Evolutionary conservation across 2,888 invertebrate genomes (phyloP), one percentile per base, ranked within the genome.

Genomic region (Abrostola tripartita): DNA sequence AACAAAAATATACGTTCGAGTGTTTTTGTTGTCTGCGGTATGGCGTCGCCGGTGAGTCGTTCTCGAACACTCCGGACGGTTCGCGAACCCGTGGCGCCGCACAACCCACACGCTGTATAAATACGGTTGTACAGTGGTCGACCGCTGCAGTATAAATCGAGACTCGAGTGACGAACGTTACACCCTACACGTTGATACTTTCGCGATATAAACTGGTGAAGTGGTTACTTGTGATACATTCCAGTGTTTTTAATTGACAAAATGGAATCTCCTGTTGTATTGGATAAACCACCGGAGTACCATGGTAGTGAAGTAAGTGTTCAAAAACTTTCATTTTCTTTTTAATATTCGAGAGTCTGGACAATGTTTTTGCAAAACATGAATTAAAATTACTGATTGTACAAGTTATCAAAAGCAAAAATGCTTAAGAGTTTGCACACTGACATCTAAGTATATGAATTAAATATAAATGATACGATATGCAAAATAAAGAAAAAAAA

Each of bases 211-310:
- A 70, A 76, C 64, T 78, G 87, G 91, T 91, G 91, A 88, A 87
- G 90, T 92, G 89, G 78, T 82, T 83, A 78, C 80, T 74, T 85
- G 92, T 92, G 92, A 90, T 86, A 91, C 84, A 89, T 90, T 90
- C 86, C 86, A 88, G 91, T 92, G 90, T 83, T 85, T 87, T 85
- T 74, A 59, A 74, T 65, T 80, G 64, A 82, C 82, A 82, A 79
- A 78, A 95, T 95, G 95, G 95, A 95, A 90, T 95, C 95, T 70
- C 95, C 95, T 83, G 95, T 95, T 90, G 95, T 96, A 88, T 84
- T 96, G 90, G 96, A 95, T 90, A 95, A 94, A 85, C 95, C 95
- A 80, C 94, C 95, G 81, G 95, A 95, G 87, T 95, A 95, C 88
- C 94, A 93, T 85, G 95, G 93, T 76, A 91, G 90, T 87, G 95